A percentile compares a stretch with the other conserved stretches of the same genome.
Conservation (phyloP, 2,113 vertebrate species). For the Gallinago paraguaiae region DNA sequence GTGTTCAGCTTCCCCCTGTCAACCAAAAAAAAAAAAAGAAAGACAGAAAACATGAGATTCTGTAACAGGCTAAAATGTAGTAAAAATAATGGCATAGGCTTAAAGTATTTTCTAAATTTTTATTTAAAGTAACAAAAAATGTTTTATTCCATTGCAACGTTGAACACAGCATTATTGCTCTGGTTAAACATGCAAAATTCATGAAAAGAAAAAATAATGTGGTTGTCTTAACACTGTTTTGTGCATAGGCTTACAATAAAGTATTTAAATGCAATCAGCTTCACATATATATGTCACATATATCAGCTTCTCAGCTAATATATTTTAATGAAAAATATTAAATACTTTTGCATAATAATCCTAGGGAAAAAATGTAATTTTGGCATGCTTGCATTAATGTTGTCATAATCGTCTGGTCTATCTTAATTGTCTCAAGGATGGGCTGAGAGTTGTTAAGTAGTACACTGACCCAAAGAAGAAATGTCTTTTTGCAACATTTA, state of each 20-base stretch:
- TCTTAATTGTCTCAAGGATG: neutral
- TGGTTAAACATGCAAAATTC: conserved; percentile 32
- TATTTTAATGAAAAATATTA: neutral
- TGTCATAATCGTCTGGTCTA: neutral
- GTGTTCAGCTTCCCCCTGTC: neutral
- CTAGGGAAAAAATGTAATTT: neutral
- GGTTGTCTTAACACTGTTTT: neutral
- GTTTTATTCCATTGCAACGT: neutral
- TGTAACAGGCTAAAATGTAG: neutral
- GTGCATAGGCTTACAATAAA: neutral
- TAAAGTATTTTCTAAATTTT: neutral
- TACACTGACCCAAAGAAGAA: neutral
- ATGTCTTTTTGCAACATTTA: neutral
- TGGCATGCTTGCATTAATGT: neutral
- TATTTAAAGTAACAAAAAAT: neutral
- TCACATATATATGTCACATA: neutral
- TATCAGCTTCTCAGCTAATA: neutral
- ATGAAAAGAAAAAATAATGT: conserved; percentile 11
- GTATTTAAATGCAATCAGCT: neutral
- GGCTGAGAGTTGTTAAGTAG: neutral
- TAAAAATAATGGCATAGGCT: neutral
- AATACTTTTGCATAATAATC: neutral
- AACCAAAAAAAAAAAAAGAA: neutral
- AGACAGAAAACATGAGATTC: neutral
- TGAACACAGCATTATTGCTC: neutral